Evolutionary conservation across 2,113 vertebrate genomes (phyloP), one percentile per base, ranked within the genome.

Genomic region (Antigone vipio): DNA sequence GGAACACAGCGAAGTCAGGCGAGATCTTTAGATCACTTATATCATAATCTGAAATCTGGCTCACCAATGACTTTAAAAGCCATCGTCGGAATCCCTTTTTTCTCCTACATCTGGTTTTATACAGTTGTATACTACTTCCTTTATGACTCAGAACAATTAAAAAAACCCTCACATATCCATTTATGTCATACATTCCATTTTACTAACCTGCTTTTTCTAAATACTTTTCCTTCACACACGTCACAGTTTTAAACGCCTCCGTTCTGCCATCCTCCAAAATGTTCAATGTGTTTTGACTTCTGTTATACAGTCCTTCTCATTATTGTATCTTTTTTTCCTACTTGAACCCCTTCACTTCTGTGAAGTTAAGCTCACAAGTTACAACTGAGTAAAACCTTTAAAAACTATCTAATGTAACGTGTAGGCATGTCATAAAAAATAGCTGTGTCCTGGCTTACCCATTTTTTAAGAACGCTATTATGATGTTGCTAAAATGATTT

Each of bases 391-490:
- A 60, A 83, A 90, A 73, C 22, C 6, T 68, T 68, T 63, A 17
- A 62, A 63, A 79, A 38, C 18, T 22, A 71, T 13, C 4, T 66
- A 71, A 45, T 34, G 34, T 38, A 50, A 71, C 19, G 1, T 68
- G n/a, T 35, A 67, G 2, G 6, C 11, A 29, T 52, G 19, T 50
- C 12, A 80, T 38, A 13, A 91, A 69, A 88, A 49, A 69, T 13
- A 69, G 8, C 12, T 23, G 2, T 58, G 15, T 71, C 8, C 10
- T 35, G 18, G 4, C 4, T 91, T 63, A n/a, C 4, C 1, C 0
- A 0, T 44, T 72, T 92, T 56, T 69, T 30, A 73, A 55, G 29
- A 58, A 77, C 0, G 3, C 0, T 15, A 7, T 50, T 58, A 45
- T 15, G 4, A 45, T 40, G 2, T 67, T 85, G 67, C 15, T 44